A percentile compares a stretch with the other conserved stretches of the same genome.
Conservation (phyloP, 2,888 invertebrate genomes). For the Phorcus lineatus region DNA sequence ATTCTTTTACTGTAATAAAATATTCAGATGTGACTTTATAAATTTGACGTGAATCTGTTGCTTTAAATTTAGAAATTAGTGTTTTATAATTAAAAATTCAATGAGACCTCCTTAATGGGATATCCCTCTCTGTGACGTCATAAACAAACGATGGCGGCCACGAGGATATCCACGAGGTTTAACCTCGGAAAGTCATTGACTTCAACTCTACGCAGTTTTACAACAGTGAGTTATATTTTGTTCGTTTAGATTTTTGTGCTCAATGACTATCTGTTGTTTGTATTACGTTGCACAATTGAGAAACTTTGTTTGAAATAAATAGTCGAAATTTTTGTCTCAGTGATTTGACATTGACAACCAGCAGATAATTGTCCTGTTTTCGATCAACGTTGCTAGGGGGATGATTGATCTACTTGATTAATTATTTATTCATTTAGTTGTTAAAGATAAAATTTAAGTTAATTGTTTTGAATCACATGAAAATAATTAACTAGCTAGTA, state of each 20-base stretch:
- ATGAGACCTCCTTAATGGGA: neutral
- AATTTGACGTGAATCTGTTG: no score
- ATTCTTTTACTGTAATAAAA: no score
- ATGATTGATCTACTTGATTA: neutral
- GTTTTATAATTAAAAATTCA: no score
- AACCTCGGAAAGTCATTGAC: neutral
- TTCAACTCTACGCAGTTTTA: neutral
- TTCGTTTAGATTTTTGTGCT: neutral
- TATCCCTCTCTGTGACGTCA: conserved; percentile 2
- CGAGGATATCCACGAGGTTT: neutral
- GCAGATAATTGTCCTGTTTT: neutral
- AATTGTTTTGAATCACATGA: neutral
- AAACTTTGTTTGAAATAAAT: no score
- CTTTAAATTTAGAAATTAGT: no score
- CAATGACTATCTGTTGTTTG: neutral
- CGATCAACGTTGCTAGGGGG: neutral
- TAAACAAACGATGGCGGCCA: neutral
- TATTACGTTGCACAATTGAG: no score
- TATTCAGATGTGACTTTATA: no score
- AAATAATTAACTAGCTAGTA: no score
- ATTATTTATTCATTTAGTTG: neutral
- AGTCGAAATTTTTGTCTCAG: no score
- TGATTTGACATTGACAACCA: no score
- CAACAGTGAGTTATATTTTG: neutral
- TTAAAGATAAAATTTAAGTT: neutral